These are phyloP conservation scores for Carposina sasakii DNA, from an alignment of 1,140 invertebrate species.

Conservation along the genomic window DNA sequence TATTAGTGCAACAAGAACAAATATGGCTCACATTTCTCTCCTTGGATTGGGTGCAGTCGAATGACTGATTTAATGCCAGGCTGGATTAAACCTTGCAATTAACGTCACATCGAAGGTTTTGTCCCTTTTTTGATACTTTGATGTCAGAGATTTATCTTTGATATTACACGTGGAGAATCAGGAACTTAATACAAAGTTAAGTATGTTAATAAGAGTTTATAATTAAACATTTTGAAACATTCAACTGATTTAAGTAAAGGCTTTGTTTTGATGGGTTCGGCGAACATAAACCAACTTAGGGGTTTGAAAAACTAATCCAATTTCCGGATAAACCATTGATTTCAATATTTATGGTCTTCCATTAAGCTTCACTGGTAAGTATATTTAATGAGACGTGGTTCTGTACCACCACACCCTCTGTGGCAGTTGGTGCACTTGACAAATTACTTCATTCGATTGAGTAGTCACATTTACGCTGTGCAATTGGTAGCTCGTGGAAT, in stretches of 20 bases:
- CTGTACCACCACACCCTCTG: constrained; percentile 29
- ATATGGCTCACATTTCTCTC: constrained; percentile 36
- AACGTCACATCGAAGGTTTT: constrained; percentile 24
- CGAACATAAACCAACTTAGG: too few relatives aligned
- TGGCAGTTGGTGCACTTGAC: constrained; percentile 49
- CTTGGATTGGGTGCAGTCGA: constrained; percentile 23
- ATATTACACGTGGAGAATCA: too few relatives aligned
- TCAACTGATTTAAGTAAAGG: too few relatives aligned
- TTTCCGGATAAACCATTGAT: too few relatives aligned
- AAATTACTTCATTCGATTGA: constrained; percentile 70
- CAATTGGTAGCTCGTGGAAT: constrained; percentile 43
- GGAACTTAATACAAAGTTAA: too few relatives aligned
- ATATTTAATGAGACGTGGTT: constrained; percentile 32
- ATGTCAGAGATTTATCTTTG: too few relatives aligned
- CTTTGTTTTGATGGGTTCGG: too few relatives aligned
- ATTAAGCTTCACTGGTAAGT: too few relatives aligned
- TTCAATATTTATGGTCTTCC: too few relatives aligned
- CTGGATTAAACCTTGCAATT: constrained; percentile 32
- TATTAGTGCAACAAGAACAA: constrained; percentile 63
- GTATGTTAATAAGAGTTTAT: too few relatives aligned
- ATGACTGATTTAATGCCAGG: constrained; percentile 51
- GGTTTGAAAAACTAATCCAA: too few relatives aligned
- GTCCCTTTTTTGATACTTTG: constrained; percentile 27
- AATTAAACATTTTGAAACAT: too few relatives aligned
- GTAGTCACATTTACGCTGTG: constrained; percentile 42